Evolutionary conservation across 2,113 vertebrate genomes (phyloP), one percentile per base, ranked within the genome.

Genomic region (Aspidoscelis tigris): DNA sequence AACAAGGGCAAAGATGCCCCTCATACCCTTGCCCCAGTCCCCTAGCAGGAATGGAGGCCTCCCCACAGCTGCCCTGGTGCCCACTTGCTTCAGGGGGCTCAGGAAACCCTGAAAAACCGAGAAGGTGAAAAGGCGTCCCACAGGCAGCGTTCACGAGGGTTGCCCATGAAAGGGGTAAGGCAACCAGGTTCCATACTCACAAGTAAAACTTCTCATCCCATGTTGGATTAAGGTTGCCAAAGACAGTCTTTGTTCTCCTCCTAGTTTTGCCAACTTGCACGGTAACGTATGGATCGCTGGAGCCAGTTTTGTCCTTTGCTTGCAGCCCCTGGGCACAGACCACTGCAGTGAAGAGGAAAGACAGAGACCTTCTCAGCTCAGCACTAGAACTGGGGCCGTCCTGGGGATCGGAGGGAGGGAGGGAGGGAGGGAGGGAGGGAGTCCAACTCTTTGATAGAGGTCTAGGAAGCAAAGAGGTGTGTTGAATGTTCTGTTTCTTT

Each of bases 171-270:
- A 22, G 41, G 41, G 72, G 3, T 1, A 47, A 50, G 20, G 22
- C 14, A 18, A 10, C 14, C 6, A 20, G 44, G 43, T 18, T 61
- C 58, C 58, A 16, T 94, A 97, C 97, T 97, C 94, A 99, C 99
- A 99, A 99, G 91, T 97, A 96, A 92, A 99, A 99, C 88, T 98
- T 99, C 93, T 99, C 98, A 85, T 99, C 98, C 99, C 99, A 99
- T 53, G 97, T 94, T 33, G 99, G 99, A 92, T 99, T 99, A 88
- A 99, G 96, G 91, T 99, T 99, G 79, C 99, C 98, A 86, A 99
- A 99, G 93, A 99, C 98, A 55, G 99, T 99, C 95, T 98, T 99
- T 9, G 99, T 99, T 86, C 99, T 97, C 85, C 97, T 96, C 86
- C 98, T 99, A 88, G 97, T 99, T 95, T 99, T 99, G 68, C 99